Evolutionary conservation across 2,888 invertebrate species (phyloP), one percentile per base, ranked within the genome.

Genomic region (Apodemia hepburni): DNA sequence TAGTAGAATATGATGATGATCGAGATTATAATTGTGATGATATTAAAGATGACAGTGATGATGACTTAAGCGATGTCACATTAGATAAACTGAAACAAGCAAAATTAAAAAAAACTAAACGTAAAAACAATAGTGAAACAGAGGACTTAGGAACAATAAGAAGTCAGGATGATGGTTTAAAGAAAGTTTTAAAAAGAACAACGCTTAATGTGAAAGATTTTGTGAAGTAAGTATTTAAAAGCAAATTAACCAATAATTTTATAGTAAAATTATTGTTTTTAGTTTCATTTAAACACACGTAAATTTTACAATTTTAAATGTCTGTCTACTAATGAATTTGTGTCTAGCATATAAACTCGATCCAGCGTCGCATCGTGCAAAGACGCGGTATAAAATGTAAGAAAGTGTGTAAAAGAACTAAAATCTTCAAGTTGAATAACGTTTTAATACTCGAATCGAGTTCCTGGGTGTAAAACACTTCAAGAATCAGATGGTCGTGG

Each of bases 151-250:
- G 12, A 18, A 57, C 57, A 73, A 60, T 65, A 61, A 54, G 15
- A 15, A 54, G 27, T 54, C 54, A 54, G 27, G 22, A 22, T 2
- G 54, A 54, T 12, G 54, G 27, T 27, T 54, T 54, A 27, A 59
- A 59, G 17, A 61, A 61, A 61, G 17, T 66, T 78, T 4, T 54
- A 27, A 54, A 54, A 54, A 54, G 27, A 15, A 15, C 54, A 8
- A 78, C 83, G 69, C 79, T 85, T 64, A 85, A 85, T 78, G 79
- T 85, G 7, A 87, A 82, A 69, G 89, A 90, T 74, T 82, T 86
- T 76, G 80, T 79, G 18, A 75, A 75, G 71, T 73, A 66, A 70
- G 71, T 71, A 35, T 4, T 35, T 42, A n/a, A n/a, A n/a, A n/a
- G n/a, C n/a, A n/a, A n/a, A n/a, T n/a, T n/a, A n/a, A n/a, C n/a